These are phyloP conservation scores for Agrilus biguttatus DNA, from an alignment of 2,888 invertebrate species.

Conservation along the genomic window DNA sequence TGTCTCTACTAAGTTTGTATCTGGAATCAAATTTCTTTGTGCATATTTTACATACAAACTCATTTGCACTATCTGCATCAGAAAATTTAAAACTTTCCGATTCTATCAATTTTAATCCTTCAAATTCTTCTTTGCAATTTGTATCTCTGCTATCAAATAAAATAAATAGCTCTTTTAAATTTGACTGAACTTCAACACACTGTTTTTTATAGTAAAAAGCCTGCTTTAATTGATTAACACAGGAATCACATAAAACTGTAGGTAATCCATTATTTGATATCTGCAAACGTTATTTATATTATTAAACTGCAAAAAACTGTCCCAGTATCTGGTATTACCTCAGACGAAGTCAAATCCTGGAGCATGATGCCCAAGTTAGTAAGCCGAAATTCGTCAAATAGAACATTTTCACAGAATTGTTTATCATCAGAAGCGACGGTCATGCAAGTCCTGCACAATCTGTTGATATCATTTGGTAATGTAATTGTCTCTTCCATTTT, in stretches of 20 bases:
- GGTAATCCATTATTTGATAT: constrained; percentile 15
- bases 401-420: constrained; percentile 5
- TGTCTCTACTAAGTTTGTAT: constrained; percentile 9
- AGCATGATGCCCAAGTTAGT: constrained; percentile 11
- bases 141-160: background rate
- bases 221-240: constrained; percentile 11
- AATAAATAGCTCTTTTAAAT: constrained; percentile 9
- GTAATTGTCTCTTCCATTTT: constrained; percentile 11
- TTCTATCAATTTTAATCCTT: background rate
- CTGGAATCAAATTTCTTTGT: constrained; percentile 4
- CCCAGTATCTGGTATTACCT: constrained; percentile 3
- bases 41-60: constrained; percentile 7
- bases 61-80: background rate
- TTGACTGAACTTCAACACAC: constrained; percentile 13
- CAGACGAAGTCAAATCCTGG: constrained; percentile 7
- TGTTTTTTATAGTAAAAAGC: constrained; percentile 14
- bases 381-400: constrained; percentile 5
- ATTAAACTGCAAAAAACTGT: background rate
- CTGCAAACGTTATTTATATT: constrained; percentile 7
- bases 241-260: constrained; percentile 13
- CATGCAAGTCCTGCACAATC: constrained; percentile 14
- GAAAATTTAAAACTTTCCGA: background rate
- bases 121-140: background rate
- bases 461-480: constrained; percentile 14
- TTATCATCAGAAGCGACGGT: constrained; percentile 8